Evolutionary conservation across 2,113 vertebrate species (phyloP).

Genomic region (Hymenochirus boettgeri): DNA sequence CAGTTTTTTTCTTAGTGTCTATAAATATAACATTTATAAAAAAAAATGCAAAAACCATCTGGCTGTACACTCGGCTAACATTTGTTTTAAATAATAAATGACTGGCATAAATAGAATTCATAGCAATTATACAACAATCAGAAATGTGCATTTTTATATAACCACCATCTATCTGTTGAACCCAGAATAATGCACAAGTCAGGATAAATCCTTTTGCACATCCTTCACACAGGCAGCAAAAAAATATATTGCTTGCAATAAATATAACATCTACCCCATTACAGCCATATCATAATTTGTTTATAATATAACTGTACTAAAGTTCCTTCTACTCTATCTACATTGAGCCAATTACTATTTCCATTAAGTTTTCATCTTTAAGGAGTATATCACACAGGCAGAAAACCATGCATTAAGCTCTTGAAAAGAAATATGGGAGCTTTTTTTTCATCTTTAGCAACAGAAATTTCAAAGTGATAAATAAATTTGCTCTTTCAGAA

Average conservation of each 20-base stretch:
- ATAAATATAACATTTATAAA: too few species aligned
- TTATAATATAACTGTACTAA: slow-evolving; percentile 31
- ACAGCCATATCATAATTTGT: slow-evolving; percentile 29
- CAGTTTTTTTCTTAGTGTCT: too few species aligned
- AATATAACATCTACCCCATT: slow-evolving; percentile 2
- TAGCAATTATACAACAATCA: slow-evolving; percentile 1
- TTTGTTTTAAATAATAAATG: slow-evolving; percentile 1
- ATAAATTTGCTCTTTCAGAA: slow-evolving; percentile 36
- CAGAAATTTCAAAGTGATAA: slow-evolving; percentile 32
- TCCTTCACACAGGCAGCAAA: slow-evolving; percentile 11
- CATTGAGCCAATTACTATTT: slow-evolving; percentile 34
- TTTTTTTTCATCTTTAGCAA: slow-evolving; percentile 33
- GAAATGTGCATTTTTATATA: slow-evolving; percentile 1
- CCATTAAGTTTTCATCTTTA: slow-evolving; percentile 36
- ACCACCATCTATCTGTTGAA: slow-evolving; percentile 11
- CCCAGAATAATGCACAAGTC: slow-evolving; percentile 5
- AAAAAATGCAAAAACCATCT: neutral
- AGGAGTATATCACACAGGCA: slow-evolving; percentile 34
- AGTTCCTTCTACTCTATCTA: slow-evolving; percentile 29
- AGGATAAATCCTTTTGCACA: slow-evolving; percentile 8
- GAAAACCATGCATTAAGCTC: slow-evolving; percentile 31
- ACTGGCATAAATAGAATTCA: slow-evolving; percentile 6
- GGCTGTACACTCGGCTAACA: neutral
- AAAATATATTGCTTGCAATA: slow-evolving; percentile 18
- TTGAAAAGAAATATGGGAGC: slow-evolving; percentile 42